Evolutionary conservation across 2,888 invertebrate genomes (phyloP), one percentile per base, ranked within the genome.

Genomic region (Galerucella nymphaeae): DNA sequence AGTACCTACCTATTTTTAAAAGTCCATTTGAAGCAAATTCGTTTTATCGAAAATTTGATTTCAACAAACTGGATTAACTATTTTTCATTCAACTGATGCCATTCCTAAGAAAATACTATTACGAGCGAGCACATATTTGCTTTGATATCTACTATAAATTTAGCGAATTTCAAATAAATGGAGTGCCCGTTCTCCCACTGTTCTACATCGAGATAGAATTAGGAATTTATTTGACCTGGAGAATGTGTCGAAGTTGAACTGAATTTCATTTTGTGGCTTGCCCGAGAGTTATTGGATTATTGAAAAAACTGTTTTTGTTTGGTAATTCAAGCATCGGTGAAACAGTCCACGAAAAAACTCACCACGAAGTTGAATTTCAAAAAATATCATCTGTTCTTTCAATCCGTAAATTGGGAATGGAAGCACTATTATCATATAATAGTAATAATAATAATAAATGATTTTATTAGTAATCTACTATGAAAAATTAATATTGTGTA

Each of bases 141-240:
- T 48, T n/a, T 6, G 48, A 48, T n/a, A 45, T 13, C 42, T 45
- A 45, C 13, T 45, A 48, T 48, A 48, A 48, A 48, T 48, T 48
- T n/a, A 48, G n/a, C 48, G 14, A 48, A 14, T 48, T 48, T 48
- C 48, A n/a, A 48, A 48, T 48, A 48, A 48, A 48, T 48, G 48
- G 4, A 48, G 48, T 48, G 48, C 48, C 48, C 48, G 42, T 10
- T 45, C 13, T 4, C 4, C 13, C 13, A 45, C 42, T 14, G 48
- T n/a, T n/a, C n/a, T n/a, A 4, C 14, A n/a, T 48, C n/a, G 14
- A 48, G 5, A 5, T 48, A 4, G 48, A 48, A 48, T 48, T 8
- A 5, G 48, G 14, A 48, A 14, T 48, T 48, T 48, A 48, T 48
- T 48, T 48, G 2, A n/a, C 4, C 14, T 48, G n/a, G n/a, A 48